Conservation (phyloP, 2,113 vertebrate species). For the Cebus imitator region DNA sequence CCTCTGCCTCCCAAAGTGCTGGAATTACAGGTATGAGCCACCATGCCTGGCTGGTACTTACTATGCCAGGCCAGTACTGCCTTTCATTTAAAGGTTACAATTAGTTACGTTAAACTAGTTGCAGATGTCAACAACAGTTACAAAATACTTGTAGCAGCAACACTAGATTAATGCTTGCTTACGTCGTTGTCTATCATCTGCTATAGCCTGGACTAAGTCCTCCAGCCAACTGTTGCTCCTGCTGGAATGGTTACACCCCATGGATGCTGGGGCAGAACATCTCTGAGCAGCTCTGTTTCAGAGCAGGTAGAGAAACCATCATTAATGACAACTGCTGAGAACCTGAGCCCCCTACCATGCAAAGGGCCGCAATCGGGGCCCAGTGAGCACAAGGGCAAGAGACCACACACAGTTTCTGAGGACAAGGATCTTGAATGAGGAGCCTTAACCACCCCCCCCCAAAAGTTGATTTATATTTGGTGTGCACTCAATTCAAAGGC, state of each 20-base stretch:
- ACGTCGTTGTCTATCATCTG: background rate
- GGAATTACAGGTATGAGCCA: too few relatives aligned
- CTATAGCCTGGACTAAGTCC: background rate
- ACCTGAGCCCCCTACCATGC: background rate
- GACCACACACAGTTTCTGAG: background rate
- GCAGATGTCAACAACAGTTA: background rate
- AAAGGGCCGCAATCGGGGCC: background rate
- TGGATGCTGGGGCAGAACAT: fast-evolving
- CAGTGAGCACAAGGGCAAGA: background rate
- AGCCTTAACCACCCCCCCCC: background rate
- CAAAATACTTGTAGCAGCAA: background rate
- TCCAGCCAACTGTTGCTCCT: fast-evolving
- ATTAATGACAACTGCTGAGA: background rate
- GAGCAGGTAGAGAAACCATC: background rate
- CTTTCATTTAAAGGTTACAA: too few relatives aligned
- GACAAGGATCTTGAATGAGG: background rate
- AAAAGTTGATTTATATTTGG: background rate
- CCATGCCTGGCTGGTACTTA: background rate
- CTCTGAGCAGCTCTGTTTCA: background rate
- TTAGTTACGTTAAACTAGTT: background rate
- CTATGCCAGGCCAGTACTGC: too few relatives aligned
- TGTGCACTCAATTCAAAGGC: background rate
- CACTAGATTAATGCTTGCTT: background rate
- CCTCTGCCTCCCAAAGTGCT: too few relatives aligned
- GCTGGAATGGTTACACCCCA: fast-evolving